A percentile compares a stretch with the other conserved stretches of the same genome.
phyloP scores from a whole-genome alignment of 1,140 invertebrate species.

The Oscheius sp. region DNA sequence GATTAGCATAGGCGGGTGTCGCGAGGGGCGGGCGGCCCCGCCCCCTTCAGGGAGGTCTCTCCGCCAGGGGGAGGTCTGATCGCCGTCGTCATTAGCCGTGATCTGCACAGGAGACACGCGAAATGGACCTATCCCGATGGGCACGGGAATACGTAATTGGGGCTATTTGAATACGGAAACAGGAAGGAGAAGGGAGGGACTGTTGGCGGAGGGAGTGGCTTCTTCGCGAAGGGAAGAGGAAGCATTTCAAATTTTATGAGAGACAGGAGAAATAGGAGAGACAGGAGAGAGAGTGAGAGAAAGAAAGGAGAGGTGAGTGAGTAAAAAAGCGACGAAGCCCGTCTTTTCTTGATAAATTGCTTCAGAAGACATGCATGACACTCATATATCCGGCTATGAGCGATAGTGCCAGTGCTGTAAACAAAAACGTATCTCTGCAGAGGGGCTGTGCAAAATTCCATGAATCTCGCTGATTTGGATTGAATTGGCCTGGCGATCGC shows the following conservation, averaged over 20 bases:
- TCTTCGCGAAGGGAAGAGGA: no score
- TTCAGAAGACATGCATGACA: no score
- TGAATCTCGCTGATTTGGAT: no score
- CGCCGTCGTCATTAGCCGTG: conserved; percentile 2
- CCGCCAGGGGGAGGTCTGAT: no score
- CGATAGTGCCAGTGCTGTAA: no score
- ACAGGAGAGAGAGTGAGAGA: neutral
- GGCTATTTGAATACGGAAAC: neutral
- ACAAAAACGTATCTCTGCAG: no score
- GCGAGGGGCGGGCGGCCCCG: neutral
- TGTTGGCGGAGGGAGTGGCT: neutral
- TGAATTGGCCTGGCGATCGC: no score
- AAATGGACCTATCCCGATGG: conserved; percentile 1
- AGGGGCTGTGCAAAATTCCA: no score
- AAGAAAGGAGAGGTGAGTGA: neutral
- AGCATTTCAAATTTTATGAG: no score
- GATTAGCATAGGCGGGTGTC: neutral
- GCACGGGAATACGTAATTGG: neutral
- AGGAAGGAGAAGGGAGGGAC: no score
- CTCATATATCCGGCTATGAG: no score
- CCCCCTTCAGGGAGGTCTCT: neutral
- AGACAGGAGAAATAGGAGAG: neutral
- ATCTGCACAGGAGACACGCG: neutral
- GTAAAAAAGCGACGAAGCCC: neutral
- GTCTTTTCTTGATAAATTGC: no score